phyloP scores from a whole-genome alignment of 2,113 vertebrate species.

The Cyanoliseus patagonus region DNA sequence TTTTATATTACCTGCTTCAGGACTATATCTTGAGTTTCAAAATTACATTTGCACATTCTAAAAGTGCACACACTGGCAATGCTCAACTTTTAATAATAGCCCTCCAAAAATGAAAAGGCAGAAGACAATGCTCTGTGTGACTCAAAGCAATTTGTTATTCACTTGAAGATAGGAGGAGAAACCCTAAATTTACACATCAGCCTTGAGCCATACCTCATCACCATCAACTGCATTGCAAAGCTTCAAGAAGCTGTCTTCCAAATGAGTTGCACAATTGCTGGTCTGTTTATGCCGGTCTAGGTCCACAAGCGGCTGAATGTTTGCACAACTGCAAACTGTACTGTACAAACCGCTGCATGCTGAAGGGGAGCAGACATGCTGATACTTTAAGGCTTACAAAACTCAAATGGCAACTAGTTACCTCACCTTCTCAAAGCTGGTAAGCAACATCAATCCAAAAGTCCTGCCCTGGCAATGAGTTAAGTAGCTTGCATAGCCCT shows the following conservation, averaged over 20 bases:
- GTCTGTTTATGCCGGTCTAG: not conserved
- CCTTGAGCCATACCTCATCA: not conserved
- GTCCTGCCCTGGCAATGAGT: not conserved
- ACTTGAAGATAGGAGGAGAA: not conserved
- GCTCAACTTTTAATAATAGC: not conserved
- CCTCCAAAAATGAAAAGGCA: not conserved
- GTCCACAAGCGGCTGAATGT: not conserved
- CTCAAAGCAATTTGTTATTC: not conserved
- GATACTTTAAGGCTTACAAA: not conserved
- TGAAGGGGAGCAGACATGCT: not conserved
- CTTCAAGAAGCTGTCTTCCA: not conserved
- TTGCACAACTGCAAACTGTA: not conserved
- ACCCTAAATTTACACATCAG: not conserved
- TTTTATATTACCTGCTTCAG: not conserved
- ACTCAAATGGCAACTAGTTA: not conserved
- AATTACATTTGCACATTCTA: not conserved
- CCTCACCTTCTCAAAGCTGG: not conserved
- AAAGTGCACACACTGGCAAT: not conserved
- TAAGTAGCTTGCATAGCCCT: not conserved
- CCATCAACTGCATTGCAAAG: not conserved
- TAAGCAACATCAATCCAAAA: not conserved
- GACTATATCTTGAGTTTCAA: not conserved
- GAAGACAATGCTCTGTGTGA: not conserved
- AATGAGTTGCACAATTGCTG: not conserved
- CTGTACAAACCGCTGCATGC: not conserved